phyloP scores from a whole-genome alignment of 2,113 vertebrate genomes.

The Ibidorhyncha struthersii region DNA sequence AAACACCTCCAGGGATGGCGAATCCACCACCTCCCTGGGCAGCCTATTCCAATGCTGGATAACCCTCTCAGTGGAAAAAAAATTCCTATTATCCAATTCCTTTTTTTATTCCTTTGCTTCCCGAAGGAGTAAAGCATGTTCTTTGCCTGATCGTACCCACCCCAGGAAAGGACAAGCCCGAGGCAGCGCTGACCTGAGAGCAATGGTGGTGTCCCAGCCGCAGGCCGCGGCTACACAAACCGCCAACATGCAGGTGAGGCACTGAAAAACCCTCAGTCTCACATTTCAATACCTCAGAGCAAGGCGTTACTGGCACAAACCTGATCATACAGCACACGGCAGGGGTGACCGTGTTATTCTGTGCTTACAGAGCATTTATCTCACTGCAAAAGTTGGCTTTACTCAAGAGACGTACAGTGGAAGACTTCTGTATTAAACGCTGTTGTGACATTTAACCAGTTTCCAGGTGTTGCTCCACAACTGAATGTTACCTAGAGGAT shows the following conservation, averaged over 20 bases:
- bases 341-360: neutral
- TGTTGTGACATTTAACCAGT: neutral
- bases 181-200: fast-evolving
- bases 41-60: too few relatives aligned
- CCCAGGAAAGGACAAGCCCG: neutral
- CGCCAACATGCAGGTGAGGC: neutral
- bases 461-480: neutral
- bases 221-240: neutral
- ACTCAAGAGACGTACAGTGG: neutral
- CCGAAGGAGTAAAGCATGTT: neutral
- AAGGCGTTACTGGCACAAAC: neutral
- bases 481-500: neutral
- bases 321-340: neutral
- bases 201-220: fast-evolving
- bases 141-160: neutral
- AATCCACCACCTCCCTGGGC: too few relatives aligned
- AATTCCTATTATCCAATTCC: too few relatives aligned
- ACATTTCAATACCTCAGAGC: neutral
- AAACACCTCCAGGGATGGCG: too few relatives aligned
- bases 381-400: neutral
- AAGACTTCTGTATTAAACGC: neutral
- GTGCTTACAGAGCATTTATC: neutral
- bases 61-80: too few relatives aligned
- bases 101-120: too few relatives aligned
- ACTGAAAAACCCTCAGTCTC: neutral